phyloP scores from a whole-genome alignment of 2,888 invertebrate species.

The Clanis bilineata region DNA sequence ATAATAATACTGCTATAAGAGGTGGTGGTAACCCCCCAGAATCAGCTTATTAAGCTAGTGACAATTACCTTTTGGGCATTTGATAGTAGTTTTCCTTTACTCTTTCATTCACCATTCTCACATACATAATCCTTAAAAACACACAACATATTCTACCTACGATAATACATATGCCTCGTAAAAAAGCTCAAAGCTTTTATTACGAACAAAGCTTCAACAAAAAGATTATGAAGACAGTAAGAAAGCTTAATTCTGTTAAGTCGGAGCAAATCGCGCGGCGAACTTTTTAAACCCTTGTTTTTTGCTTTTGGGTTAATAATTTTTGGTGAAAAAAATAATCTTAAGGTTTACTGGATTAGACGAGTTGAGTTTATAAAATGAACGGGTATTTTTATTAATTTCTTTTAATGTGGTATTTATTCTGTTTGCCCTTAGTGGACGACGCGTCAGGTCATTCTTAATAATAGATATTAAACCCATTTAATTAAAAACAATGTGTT shows the following conservation, averaged over 20 bases:
- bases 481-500: too few relatives aligned
- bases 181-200: slow-evolving; percentile 8
- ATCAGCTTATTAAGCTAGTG: too few relatives aligned
- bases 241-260: slow-evolving; percentile 14
- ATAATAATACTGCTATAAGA: too few relatives aligned
- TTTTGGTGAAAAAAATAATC: slow-evolving; percentile 9
- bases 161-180: background rate
- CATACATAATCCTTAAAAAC: background rate
- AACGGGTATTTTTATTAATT: background rate
- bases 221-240: slow-evolving; percentile 14
- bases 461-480: too few relatives aligned
- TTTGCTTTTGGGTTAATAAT: slow-evolving; percentile 1
- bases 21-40: too few relatives aligned
- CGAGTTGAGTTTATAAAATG: background rate
- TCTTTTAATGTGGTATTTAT: background rate
- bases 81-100: too few relatives aligned
- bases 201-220: slow-evolving; percentile 8
- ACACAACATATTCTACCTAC: background rate
- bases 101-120: background rate
- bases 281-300: slow-evolving; percentile 12
- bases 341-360: background rate
- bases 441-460: too few relatives aligned
- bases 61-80: too few relatives aligned
- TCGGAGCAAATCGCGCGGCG: slow-evolving; percentile 10
- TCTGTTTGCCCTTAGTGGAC: background rate